Percentiles rank a stretch among this genome's conserved stretches.
Conservation (phyloP, 2,113 vertebrate species). For the Etia nguti region DNA sequence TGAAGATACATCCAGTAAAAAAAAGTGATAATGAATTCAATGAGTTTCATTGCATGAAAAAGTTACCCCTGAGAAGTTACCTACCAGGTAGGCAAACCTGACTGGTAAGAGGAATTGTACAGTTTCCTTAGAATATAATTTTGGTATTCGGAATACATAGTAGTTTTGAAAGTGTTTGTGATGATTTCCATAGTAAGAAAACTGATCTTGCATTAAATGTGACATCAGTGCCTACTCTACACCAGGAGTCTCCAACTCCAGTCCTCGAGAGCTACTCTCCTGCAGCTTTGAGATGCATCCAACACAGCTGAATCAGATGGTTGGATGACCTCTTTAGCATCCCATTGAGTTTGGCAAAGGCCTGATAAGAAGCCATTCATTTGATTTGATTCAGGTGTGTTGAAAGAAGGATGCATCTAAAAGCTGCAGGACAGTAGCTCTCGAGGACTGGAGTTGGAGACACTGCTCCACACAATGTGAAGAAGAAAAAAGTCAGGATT, state of each 20-base stretch:
- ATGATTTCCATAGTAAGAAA: neutral
- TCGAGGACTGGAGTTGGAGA: neutral
- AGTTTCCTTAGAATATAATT: neutral
- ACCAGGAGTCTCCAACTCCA: neutral
- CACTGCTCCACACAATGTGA: neutral
- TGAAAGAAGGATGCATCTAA: neutral
- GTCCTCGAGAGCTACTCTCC: neutral
- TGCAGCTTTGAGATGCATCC: neutral
- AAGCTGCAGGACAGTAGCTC: neutral
- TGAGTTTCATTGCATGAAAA: neutral
- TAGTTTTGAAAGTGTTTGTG: neutral
- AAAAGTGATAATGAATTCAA: neutral
- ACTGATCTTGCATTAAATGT: neutral
- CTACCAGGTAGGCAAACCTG: neutral
- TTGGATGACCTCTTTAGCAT: neutral
- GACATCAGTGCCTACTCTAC: neutral
- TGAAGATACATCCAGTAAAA: neutral
- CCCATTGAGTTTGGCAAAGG: neutral
- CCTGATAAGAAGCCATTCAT: neutral
- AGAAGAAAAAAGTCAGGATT: too few relatives aligned
- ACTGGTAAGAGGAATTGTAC: neutral
- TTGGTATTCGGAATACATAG: neutral
- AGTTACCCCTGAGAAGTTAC: fast-evolving
- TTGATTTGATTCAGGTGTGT: neutral
- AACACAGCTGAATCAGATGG: neutral